A percentile compares a stretch with the other conserved stretches of the same genome.
These are phyloP conservation scores for Melopsittacus undulatus DNA, from an alignment of 2,797 vertebrate genomes.

Conservation along the genomic window DNA sequence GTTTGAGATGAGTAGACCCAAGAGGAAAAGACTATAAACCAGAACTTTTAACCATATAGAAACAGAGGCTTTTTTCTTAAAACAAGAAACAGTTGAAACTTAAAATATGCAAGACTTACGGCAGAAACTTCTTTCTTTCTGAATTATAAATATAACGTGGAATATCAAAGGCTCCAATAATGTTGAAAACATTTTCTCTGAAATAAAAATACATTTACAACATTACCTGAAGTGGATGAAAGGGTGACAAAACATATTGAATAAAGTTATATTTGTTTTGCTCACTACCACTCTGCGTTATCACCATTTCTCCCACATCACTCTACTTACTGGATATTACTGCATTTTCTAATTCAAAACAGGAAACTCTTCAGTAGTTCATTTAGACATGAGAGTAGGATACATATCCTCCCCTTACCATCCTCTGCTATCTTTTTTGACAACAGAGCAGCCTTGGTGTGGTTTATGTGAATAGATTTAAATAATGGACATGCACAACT, in stretches of 20 bases:
- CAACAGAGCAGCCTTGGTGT: not conserved
- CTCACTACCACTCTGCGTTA: fast-evolving
- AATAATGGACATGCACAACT: not conserved
- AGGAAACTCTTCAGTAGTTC: not conserved
- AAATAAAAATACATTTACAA: constrained; percentile 22
- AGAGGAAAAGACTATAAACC: not conserved
- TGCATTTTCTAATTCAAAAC: not conserved
- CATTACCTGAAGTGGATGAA: not conserved
- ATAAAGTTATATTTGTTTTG: not conserved
- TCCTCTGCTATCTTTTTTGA: not conserved
- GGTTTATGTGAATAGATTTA: not conserved
- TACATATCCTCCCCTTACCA: not conserved
- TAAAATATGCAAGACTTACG: constrained; percentile 81
- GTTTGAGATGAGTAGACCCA: not conserved
- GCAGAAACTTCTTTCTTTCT: constrained; percentile 95
- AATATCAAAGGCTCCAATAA: constrained; percentile 94
- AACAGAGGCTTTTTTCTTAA: not conserved
- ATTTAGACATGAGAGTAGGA: not conserved
- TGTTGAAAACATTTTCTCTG: constrained; percentile 95
- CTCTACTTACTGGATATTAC: not conserved
- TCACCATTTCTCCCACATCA: not conserved
- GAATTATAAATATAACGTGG: constrained; percentile 91
- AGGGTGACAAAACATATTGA: not conserved
- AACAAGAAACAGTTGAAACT: not conserved
- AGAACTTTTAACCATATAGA: not conserved